Evolutionary conservation across 2,113 vertebrate genomes (phyloP), one percentile per base, ranked within the genome.

Genomic region (Pangasianodon gigas): DNA sequence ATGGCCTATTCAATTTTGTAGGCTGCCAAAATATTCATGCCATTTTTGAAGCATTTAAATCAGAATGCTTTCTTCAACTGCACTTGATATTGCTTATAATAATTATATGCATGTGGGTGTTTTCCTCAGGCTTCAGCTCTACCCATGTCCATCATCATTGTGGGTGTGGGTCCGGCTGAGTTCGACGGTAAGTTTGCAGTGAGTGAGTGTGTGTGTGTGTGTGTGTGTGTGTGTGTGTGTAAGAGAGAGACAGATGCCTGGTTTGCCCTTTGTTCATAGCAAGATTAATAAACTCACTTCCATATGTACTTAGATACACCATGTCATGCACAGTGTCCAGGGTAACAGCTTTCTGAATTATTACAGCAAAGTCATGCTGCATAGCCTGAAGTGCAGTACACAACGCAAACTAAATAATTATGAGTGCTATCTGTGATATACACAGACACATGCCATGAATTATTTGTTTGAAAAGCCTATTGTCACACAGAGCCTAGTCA

Each of bases 141-240:
- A 85, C 98, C 98, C 26, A 97, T 99, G 96, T 99, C 98, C 51
- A 97, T 99, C 93, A 99, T 99, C 83, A 99, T 99, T 0, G 98
- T 99, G 0, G 98, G 98, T 90, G 98, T 99, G 83, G 98, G 98
- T 71, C 98, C 98, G 0, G 98, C 98, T 91, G 98, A 99, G 94
- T 99, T 99, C 95, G 98, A 99, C 87, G 98, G 98, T 99, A 93
- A 98, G 97, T 94, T 44, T 83, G 56, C 14, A 0, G 80, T 56
- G 52, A n/a, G 37, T 54, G 51, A 32, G 14, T 56, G 60, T 26
- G n/a, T 37, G 51, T 6, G 19, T 54, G 48, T 26, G 44, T 26
- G 44, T 51, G 46, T 46, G 44, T 37, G n/a, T 37, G 87, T 37
- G 41, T 24, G 29, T 65, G 18, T 32, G 8, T n/a, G 58, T 52